These are phyloP conservation scores for Pseudonaja textilis DNA, from an alignment of 2,113 vertebrate genomes.

Conservation along the genomic window DNA sequence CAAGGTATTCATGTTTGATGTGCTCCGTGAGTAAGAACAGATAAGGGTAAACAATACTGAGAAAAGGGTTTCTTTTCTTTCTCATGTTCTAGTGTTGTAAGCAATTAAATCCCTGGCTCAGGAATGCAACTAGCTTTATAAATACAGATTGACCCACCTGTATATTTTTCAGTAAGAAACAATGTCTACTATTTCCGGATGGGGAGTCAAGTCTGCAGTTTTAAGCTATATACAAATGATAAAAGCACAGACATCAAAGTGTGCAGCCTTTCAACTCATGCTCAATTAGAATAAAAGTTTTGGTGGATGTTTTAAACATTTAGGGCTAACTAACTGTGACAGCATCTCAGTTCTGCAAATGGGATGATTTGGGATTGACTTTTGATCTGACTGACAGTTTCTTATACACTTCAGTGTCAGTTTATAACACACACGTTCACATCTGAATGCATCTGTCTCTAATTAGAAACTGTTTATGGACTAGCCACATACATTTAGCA, in stretches of 20 bases:
- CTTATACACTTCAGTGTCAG: slow-evolving; percentile 79
- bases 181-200: slow-evolving; percentile 63
- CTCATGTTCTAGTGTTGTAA: slow-evolving; percentile 46
- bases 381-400: slow-evolving; percentile 84
- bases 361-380: slow-evolving; percentile 76
- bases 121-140: slow-evolving; percentile 50
- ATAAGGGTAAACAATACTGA: slow-evolving; percentile 56
- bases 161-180: slow-evolving; percentile 71
- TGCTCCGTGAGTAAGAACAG: slow-evolving; percentile 28
- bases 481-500: slow-evolving; percentile 63
- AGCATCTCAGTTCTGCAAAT: slow-evolving; percentile 74
- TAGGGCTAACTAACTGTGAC: slow-evolving; percentile 77
- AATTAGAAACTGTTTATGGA: slow-evolving; percentile 79
- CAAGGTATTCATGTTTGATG: slow-evolving; percentile 35
- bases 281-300: slow-evolving; percentile 85
- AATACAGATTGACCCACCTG: slow-evolving; percentile 70
- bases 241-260: slow-evolving; percentile 82
- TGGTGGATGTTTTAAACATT: slow-evolving; percentile 83
- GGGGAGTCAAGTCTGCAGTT: slow-evolving; percentile 59
- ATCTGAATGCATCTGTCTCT: slow-evolving; percentile 77
- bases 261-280: slow-evolving; percentile 77
- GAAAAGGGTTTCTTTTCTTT: slow-evolving; percentile 51
- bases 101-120: slow-evolving; percentile 56
- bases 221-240: slow-evolving; percentile 80
- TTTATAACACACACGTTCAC: slow-evolving; percentile 69